Base-by-base conservation (phyloP, 2,797 vertebrate species). In the Schizopygopsis pylzovi region DNA sequence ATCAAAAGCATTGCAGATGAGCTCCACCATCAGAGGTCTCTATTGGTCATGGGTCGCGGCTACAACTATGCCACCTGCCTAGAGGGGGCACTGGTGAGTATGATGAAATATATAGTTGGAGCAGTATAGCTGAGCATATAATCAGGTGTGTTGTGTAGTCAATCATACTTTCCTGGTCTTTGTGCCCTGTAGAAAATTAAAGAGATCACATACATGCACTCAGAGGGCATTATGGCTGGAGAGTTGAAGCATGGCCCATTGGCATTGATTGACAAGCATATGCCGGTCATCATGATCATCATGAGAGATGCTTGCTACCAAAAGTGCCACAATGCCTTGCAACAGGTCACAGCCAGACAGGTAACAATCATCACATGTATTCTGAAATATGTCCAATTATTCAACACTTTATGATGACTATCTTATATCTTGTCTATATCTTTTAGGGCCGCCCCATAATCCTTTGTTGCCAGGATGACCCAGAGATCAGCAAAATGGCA, bases 131-230 rank as follows among this genome's bases (percentile, higher is more conserved):
- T 43, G n/a, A 39, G 20, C 12, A 75, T 47, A 13, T 43, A 15
- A 61, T 73, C 0, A n/a, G 6, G 45, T 37, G 7, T 13, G 4
- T 61, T 4, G 15, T 68, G 33, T 43, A 18, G 22, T 54, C 15
- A 70, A 70, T n/a, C 33, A 71, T 11, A 45, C 20, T 39, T 33
- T 70, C 6, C 18, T 56, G 61, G 3, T 16, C 39, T 79, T 78
- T 22, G 39, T 75, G 84, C 49, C 4, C 80, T 90, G 8, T 71
- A 99, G 98, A 99, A 99, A 98, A 99, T 99, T 86, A 99, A 99
- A 92, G 98, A 99, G 93, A 98, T 99, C 90, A 98, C 98, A 1
- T 99, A 99, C 88, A 99, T 99, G 98, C 98, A 99, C 90, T 99
- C 98, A 0, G 98, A 99, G 92, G 98, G 98, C 49, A 99, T 99